Conservation (phyloP, 2,888 invertebrate species). For the Boloria selene region DNA sequence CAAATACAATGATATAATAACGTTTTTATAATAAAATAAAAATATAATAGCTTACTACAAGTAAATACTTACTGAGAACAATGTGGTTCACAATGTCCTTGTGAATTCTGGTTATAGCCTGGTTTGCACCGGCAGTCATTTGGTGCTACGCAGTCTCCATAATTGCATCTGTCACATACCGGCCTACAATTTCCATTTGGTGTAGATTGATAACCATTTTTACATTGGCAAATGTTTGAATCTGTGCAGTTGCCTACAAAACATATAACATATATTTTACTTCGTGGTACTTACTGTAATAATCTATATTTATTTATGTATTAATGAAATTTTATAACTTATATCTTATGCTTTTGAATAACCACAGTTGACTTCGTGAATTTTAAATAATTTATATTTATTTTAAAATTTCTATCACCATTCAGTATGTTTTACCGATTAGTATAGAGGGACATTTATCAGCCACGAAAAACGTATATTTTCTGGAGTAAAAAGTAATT, state of each 20-base stretch:
- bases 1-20: neutral
- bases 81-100: constrained; percentile 56
- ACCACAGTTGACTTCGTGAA: too few species aligned
- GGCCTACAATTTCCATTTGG: constrained; percentile 69
- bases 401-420: too few species aligned
- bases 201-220: constrained; percentile 70
- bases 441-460: too few species aligned
- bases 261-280: neutral
- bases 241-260: constrained; percentile 78
- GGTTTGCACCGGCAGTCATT: constrained; percentile 75
- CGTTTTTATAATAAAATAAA: neutral
- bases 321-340: too few species aligned
- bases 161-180: constrained; percentile 61
- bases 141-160: constrained; percentile 76
- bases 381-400: too few species aligned
- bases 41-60: neutral
- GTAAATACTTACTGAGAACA: constrained; percentile 59
- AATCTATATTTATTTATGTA: too few species aligned
- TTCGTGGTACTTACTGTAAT: too few species aligned
- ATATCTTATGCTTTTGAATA: too few species aligned
- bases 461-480: too few species aligned
- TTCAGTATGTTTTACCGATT: too few species aligned
- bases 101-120: constrained; percentile 47
- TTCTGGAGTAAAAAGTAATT: too few species aligned
- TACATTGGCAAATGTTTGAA: constrained; percentile 83